Base-by-base conservation (phyloP, 2,888 invertebrate genomes). In the Microctonus brassicae region DNA sequence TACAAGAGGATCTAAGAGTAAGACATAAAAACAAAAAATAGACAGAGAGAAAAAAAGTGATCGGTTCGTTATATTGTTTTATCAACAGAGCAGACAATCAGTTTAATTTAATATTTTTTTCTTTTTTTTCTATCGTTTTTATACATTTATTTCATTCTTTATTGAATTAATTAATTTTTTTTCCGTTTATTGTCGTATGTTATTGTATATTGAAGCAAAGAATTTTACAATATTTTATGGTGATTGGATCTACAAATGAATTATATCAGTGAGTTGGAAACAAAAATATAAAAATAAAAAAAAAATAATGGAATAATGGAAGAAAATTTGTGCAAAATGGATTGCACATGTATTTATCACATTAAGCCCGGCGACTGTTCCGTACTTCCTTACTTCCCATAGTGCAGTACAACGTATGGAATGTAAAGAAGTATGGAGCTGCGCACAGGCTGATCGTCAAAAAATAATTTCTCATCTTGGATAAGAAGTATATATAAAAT, bases 351-450 rank as follows among this genome's bases (percentile, higher is more conserved):
- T 29, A 29, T 47, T 6, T 47, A 47, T 6, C 17, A 7, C 47
- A 24, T 17, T 67, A 20, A 88, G 90, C 91, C 90, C 90, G 88
- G 90, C 90, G 91, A 90, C 90, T 92, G 94, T 94, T 94, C 95
- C 95, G 94, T 95, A 94, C 95, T 95, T 95, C 95, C 94, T 95
- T 95, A 95, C 95, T 95, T 95, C 94, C 95, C 95, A 95, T 95
- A 95, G 94, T 93, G 90, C 11, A 88, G 88, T 90, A 91, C 86
- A 89, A 92, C 92, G 90, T 96, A 96, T 96, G 96, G 96, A 96
- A 96, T 96, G 96, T 96, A 96, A 96, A 96, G 96, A 96, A 96
- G 95, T 96, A 94, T 94, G 94, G 94, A 94, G 94, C 93, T 90
- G 85, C 82, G 82, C 81, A 76, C 78, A 79, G 85, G 84, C 80